These are phyloP conservation scores for Rachycentron canadum DNA, from an alignment of 2,797 vertebrate species.

Conservation along the genomic window DNA sequence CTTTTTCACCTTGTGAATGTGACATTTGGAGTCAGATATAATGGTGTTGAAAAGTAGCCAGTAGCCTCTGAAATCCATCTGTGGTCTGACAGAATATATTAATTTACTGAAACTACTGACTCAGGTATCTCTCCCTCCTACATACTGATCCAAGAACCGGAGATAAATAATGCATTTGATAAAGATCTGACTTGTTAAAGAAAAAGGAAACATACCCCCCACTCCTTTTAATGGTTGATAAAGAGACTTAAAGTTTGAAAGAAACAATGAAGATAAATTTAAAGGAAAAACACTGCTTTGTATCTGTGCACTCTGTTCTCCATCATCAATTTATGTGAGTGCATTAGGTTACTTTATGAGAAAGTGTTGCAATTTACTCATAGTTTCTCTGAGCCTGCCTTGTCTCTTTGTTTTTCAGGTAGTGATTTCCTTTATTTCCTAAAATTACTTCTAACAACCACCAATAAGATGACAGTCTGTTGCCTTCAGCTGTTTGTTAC, in stretches of 20 bases:
- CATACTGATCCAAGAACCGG: slow-evolving; percentile 19
- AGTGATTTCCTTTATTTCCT: slow-evolving; percentile 27
- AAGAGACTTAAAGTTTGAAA: background rate
- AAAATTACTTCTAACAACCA: slow-evolving; percentile 24
- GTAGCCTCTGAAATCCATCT: slow-evolving; percentile 54
- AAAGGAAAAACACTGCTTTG: background rate
- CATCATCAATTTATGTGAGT: slow-evolving; percentile 4
- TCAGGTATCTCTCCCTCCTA: slow-evolving; percentile 34
- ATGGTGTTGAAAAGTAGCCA: slow-evolving; percentile 76
- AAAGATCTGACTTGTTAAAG: slow-evolving; percentile 13
- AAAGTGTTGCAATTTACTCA: slow-evolving; percentile 10
- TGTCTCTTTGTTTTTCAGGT: background rate
- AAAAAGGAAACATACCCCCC: background rate
- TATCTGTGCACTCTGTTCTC: background rate
- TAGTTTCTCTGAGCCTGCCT: background rate
- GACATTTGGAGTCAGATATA: slow-evolving; percentile 60
- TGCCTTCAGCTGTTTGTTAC: slow-evolving; percentile 2
- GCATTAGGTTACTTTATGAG: slow-evolving; percentile 20
- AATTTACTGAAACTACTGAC: slow-evolving; percentile 43
- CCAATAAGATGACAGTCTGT: slow-evolving; percentile 2
- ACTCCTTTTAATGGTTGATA: background rate
- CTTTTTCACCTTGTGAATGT: slow-evolving; percentile 70
- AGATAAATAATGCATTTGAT: slow-evolving; percentile 10
- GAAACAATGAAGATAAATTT: background rate
- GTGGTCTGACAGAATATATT: slow-evolving; percentile 30